Evolutionary conservation across 2,888 invertebrate genomes (phyloP), one percentile per base, ranked within the genome.

Genomic region (Philaethria dido): DNA sequence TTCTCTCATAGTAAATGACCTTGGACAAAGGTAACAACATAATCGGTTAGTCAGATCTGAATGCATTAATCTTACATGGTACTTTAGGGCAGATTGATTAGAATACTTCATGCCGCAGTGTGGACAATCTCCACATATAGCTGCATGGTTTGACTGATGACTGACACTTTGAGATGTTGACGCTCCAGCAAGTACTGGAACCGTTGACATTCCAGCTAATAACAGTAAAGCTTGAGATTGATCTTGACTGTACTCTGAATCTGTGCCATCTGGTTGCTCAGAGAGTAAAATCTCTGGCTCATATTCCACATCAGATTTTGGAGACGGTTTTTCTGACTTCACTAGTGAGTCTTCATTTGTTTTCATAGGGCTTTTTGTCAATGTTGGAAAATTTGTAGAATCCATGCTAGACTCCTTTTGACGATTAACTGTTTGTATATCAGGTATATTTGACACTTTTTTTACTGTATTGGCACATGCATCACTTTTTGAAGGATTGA

Each of bases 101-200:
- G 95, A 94, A 84, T 95, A 95, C 70, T 94, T 93, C 91, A 94
- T 94, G 16, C 94, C 95, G 74, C 95, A 95, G 78, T 95, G 95
- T 0, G 95, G 95, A 77, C 95, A 95, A 73, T 94, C 94, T 0
- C 95, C 94, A 74, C 94, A 94, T 25, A 93, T 93, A 3, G 93
- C 92, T 16, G 93, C 92, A 72, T 93, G 93, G 70, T 93, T 93
- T 6, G 91, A 90, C 69, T 86, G 88, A 62, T 89, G 89, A 0
- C 87, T 78, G 22, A 72, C 48, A 14, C 82, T 83, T 74, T 91
- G 90, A 1, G 92, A 92, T 3, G 92, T 89, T 0, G 92, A 92
- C 1, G 92, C 88, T 4, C 87, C 86, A 5, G 82, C 80, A 66
- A 89, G 64, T 3, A 80, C 82, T 4, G 87, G 81, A 1, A 82